Evolutionary conservation across 2,797 vertebrate genomes (phyloP).

Genomic region (Muscicapa comitata): DNA sequence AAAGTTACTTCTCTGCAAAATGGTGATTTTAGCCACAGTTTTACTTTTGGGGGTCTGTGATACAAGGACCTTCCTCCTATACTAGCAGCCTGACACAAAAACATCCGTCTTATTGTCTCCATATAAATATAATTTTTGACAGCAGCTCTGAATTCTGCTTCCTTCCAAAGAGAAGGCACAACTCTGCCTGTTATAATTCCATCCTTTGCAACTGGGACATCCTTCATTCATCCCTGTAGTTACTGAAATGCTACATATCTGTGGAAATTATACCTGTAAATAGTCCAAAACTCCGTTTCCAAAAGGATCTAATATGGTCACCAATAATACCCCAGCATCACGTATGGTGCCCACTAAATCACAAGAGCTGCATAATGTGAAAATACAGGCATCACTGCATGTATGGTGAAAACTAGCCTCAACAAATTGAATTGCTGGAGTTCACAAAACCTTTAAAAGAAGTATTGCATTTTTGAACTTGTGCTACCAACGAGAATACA

Average conservation of each 20-base stretch:
- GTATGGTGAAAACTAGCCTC: neutral
- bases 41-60: neutral
- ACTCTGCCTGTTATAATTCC: neutral
- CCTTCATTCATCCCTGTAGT: neutral
- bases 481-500: neutral
- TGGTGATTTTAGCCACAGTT: neutral
- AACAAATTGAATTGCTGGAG: neutral
- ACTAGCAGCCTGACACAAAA: neutral
- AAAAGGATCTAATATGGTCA: neutral
- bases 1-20: neutral
- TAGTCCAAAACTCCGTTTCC: neutral
- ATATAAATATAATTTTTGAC: neutral
- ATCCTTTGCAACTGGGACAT: neutral
- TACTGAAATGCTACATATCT: neutral
- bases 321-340: neutral
- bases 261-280: neutral
- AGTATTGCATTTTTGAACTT: neutral
- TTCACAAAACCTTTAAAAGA: neutral
- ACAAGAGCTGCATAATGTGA: neutral
- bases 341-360: neutral
- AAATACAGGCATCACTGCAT: neutral
- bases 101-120: rapidly evolving
- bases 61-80: neutral
- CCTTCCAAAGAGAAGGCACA: neutral
- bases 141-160: neutral